A percentile compares a stretch with the other conserved stretches of the same genome.
Evolutionary conservation across 2,797 vertebrate species (phyloP).

Genomic region (Paedocypris micromegethes): DNA sequence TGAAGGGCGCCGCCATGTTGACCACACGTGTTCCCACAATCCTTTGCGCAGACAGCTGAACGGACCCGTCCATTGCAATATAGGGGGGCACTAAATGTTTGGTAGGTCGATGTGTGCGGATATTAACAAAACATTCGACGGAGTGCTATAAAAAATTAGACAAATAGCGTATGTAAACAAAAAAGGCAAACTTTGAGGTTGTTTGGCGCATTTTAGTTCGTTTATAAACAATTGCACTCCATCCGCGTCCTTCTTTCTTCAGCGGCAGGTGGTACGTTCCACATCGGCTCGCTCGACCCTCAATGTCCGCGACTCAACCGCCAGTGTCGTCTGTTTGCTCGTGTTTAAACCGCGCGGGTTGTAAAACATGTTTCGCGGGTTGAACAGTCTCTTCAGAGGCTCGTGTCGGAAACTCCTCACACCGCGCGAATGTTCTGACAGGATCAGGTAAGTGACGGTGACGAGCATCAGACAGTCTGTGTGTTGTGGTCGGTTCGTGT

Average conservation of each 20-base stretch:
- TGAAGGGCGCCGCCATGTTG: conserved; percentile 66
- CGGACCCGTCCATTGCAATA: conserved; percentile 41
- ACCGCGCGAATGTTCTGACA: conserved; percentile 30
- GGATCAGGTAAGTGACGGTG: conserved; percentile 54
- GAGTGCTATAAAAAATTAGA: accelerated
- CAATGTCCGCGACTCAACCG: conserved; percentile 60
- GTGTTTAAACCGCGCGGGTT: neutral
- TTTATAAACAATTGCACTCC: no score
- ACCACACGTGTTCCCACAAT: conserved; percentile 22
- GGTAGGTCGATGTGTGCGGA: no score
- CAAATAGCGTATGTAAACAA: no score
- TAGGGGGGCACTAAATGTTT: neutral
- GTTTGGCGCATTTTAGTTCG: no score
- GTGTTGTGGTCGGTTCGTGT: no score
- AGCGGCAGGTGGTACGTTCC: no score
- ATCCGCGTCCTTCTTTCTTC: no score
- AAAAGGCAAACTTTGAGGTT: no score
- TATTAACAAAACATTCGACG: neutral
- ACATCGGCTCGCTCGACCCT: neutral
- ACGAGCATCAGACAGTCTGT: neutral
- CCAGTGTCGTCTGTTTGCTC: conserved; percentile 1
- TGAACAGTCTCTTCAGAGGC: conserved; percentile 44
- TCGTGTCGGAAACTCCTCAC: conserved; percentile 47
- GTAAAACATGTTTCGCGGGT: conserved; percentile 53
- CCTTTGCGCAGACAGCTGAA: conserved; percentile 1